These are phyloP conservation scores for Sorex araneus DNA, from an alignment of 2,113 vertebrate species.

Conservation along the genomic window DNA sequence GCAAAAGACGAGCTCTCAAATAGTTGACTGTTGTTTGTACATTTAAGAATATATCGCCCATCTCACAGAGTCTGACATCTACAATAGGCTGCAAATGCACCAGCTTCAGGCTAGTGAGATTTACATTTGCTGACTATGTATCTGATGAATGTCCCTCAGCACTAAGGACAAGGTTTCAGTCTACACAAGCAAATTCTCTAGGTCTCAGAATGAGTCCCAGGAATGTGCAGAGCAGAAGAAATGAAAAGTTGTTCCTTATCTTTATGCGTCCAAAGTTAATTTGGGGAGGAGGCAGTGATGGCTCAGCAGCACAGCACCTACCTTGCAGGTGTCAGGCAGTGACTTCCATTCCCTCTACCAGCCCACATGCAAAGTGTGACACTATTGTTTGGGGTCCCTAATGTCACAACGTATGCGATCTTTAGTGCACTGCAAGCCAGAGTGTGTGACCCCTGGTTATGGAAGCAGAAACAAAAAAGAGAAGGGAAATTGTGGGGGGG, in stretches of 20 bases:
- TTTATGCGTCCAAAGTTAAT: background rate
- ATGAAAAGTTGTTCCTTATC: constrained; percentile 34
- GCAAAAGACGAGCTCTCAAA: background rate
- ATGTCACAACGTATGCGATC: too few species aligned
- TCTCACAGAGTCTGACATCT: background rate
- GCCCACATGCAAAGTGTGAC: too few species aligned
- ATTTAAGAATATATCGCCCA: background rate
- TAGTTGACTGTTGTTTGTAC: background rate
- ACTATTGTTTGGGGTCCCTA: too few species aligned
- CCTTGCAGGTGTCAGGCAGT: too few species aligned
- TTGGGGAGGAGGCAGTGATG: background rate
- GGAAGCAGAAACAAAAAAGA: too few species aligned
- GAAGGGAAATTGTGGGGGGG: too few species aligned
- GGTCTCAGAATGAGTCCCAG: constrained; percentile 19
- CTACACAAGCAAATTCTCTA: constrained; percentile 25
- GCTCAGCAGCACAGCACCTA: too few species aligned
- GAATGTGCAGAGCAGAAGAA: constrained; percentile 7
- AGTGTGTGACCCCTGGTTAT: too few species aligned
- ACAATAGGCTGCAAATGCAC: background rate
- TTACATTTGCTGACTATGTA: background rate
- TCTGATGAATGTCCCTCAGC: background rate
- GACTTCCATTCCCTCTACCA: too few species aligned
- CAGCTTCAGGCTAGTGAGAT: background rate
- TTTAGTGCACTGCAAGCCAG: too few species aligned
- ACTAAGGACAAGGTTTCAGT: background rate